Conservation (phyloP, 1,140 invertebrate species). For the Leptoteleia sp. region DNA sequence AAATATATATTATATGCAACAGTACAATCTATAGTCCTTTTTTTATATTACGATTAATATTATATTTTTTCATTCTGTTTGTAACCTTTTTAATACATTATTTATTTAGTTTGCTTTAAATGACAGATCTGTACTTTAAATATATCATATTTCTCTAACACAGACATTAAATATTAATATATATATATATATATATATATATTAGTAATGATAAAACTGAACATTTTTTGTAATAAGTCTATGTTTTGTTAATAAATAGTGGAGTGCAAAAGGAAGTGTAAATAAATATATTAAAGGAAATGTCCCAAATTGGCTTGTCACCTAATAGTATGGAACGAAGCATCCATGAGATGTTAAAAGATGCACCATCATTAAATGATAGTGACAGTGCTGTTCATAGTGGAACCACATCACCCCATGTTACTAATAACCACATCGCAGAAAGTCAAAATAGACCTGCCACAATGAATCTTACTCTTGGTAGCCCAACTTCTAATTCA, state of each 20-base stretch:
- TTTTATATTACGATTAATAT: no score
- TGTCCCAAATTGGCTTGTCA: constrained; percentile 73
- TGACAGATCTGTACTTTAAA: no score
- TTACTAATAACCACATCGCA: constrained; percentile 76
- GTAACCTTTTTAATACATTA: no score
- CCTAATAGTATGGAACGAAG: constrained; percentile 84
- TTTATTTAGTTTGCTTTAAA: no score
- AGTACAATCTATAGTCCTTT: no score
- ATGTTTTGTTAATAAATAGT: neutral
- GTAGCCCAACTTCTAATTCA: constrained; percentile 70
- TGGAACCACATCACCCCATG: constrained; percentile 82
- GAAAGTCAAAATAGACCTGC: constrained; percentile 78
- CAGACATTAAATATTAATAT: no score
- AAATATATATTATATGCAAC: no score
- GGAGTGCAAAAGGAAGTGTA: neutral
- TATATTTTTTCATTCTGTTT: no score
- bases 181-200: no score
- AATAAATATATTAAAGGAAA: constrained; percentile 31
- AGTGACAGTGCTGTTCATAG: constrained; percentile 88
- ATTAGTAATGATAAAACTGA: no score
- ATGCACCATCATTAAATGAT: constrained; percentile 89
- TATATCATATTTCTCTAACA: no score
- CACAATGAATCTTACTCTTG: constrained; percentile 77
- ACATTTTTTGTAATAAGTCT: neutral
- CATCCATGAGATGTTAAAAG: constrained; percentile 93